A percentile compares a stretch with the other conserved stretches of the same genome.
Evolutionary conservation across 2,113 vertebrate species (phyloP).

Genomic region (Ailurus styani): DNA sequence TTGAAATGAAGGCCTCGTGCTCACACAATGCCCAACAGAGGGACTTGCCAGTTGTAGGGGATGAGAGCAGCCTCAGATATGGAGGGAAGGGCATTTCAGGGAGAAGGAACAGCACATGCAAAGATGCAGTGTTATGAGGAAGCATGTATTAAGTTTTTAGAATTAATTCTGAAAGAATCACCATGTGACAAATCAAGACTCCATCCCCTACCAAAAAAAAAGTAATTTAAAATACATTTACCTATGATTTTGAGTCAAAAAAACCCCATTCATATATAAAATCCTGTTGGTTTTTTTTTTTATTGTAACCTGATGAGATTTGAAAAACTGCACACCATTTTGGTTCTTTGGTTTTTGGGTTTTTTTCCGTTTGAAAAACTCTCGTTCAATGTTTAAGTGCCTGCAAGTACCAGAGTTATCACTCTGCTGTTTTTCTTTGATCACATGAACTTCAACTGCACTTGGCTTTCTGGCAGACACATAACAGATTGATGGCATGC

Average conservation of each 20-base stretch:
- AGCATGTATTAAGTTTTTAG: background rate
- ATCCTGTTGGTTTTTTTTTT: background rate
- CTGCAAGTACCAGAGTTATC: background rate
- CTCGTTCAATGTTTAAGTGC: background rate
- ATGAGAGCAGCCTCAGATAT: background rate
- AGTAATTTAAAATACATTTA: background rate
- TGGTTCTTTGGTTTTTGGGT: background rate
- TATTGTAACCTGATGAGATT: background rate
- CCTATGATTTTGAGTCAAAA: background rate
- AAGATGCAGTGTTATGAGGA: background rate
- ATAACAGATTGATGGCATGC: background rate
- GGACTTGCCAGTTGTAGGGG: rapidly evolving
- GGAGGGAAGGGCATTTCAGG: background rate
- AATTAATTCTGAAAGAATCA: background rate
- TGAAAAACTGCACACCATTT: background rate
- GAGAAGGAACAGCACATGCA: background rate
- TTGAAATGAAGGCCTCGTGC: background rate
- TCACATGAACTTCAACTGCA: background rate
- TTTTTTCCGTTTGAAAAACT: background rate
- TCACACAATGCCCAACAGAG: background rate
- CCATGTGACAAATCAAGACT: background rate
- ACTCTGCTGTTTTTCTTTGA: background rate
- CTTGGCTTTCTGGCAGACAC: background rate
- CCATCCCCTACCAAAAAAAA: background rate
- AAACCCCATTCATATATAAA: background rate